Conservation (phyloP, 2,797 vertebrate genomes). For the Lateolabrax maculatus region DNA sequence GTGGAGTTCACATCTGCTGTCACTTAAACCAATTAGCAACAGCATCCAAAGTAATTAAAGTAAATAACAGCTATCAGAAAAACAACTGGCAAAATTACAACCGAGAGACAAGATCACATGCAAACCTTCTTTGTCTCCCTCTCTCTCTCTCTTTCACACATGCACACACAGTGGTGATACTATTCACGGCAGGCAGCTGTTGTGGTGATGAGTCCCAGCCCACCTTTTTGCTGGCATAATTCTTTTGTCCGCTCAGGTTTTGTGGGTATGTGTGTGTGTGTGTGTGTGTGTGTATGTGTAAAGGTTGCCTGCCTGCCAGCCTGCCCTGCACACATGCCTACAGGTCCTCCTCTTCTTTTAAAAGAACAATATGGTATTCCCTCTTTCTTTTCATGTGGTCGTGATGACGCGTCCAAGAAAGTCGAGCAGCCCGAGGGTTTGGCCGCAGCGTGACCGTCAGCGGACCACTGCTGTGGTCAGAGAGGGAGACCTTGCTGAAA, state of each 20-base stretch:
- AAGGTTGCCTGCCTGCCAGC: constrained; percentile 35
- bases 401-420: constrained; percentile 79
- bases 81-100: constrained; percentile 17
- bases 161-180: constrained; percentile 5
- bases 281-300: constrained; percentile 27
- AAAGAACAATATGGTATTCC: constrained; percentile 72
- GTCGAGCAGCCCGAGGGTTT: constrained; percentile 70
- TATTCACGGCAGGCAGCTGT: constrained; percentile 56
- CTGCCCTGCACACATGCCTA: constrained; percentile 36
- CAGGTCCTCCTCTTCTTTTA: constrained; percentile 62
- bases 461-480: constrained; percentile 79
- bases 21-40: constrained; percentile 11
- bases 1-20: constrained; percentile 45
- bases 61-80: constrained; percentile 17
- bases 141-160: not conserved
- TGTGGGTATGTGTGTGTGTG: constrained; percentile 23
- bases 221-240: constrained; percentile 33
- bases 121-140: too few species aligned
- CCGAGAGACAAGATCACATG: not conserved
- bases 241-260: constrained; percentile 53
- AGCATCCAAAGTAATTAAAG: constrained; percentile 2
- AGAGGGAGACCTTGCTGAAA: constrained; percentile 82
- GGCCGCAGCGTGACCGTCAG: constrained; percentile 79
- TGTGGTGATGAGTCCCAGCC: constrained; percentile 55
- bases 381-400: constrained; percentile 82